These are phyloP conservation scores for Nibea coibor DNA, from an alignment of 2,113 vertebrate species.

Conservation along the genomic window DNA sequence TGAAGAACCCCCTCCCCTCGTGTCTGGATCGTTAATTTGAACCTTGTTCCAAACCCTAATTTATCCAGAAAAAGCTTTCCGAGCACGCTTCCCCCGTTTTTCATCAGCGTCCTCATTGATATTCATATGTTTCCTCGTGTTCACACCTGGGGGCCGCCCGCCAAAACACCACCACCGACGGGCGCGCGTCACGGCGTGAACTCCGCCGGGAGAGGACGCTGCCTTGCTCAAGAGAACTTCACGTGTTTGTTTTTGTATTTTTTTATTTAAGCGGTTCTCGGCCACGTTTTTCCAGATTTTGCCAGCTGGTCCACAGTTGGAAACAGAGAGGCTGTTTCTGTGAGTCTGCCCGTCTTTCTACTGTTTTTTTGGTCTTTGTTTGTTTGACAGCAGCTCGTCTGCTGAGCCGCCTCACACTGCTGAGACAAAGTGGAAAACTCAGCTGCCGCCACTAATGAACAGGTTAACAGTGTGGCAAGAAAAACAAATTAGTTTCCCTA, in stretches of 20 bases:
- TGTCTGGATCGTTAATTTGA: conserved; percentile 63
- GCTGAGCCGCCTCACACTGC: conserved; percentile 1
- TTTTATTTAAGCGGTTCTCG: neutral
- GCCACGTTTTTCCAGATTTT: neutral
- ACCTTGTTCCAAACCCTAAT: conserved; percentile 63
- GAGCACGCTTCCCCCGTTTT: conserved; percentile 31
- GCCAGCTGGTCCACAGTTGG: conserved; percentile 7
- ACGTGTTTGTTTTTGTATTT: neutral
- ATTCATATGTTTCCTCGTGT: conserved; percentile 60
- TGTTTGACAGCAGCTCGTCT: conserved; percentile 34
- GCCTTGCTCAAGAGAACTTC: conserved; percentile 45
- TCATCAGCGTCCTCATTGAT: conserved; percentile 67
- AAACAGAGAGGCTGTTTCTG: neutral
- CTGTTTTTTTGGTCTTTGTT: conserved; percentile 10
- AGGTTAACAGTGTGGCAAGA: conserved; percentile 9
- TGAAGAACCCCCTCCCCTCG: neutral
- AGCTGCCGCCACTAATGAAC: conserved; percentile 21
- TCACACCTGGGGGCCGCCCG: conserved; percentile 65
- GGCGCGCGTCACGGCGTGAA: neutral
- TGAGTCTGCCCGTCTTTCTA: neutral
- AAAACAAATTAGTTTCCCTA: neutral
- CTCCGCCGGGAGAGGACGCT: neutral
- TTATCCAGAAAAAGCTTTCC: conserved; percentile 49
- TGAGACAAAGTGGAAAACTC: conserved; percentile 22
- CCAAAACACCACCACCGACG: neutral